Evolutionary conservation across 2,113 vertebrate species (phyloP).

Genomic region (Megaptera novaeangliae): DNA sequence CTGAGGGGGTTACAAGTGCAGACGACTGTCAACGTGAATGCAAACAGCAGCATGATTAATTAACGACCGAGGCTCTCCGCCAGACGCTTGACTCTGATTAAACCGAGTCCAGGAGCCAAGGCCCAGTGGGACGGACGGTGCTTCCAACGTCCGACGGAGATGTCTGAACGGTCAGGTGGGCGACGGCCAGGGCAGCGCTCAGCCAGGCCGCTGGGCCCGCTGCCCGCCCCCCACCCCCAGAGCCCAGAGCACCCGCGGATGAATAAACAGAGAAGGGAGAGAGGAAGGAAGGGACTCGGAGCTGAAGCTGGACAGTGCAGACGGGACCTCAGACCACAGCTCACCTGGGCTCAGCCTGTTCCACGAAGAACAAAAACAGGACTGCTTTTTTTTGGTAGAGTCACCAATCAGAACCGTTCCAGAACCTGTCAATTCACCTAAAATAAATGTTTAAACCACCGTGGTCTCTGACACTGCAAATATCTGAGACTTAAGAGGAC

Average conservation of each 20-base stretch:
- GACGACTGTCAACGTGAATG: slow-evolving; percentile 58
- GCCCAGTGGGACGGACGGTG: neutral
- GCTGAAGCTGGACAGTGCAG: neutral
- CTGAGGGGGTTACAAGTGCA: slow-evolving; percentile 55
- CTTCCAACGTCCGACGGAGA: accelerated
- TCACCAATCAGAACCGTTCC: neutral
- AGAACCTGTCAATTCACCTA: slow-evolving; percentile 27
- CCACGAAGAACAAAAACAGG: neutral
- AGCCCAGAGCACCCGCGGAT: neutral
- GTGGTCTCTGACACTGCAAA: neutral
- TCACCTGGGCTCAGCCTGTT: neutral
- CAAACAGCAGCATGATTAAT: slow-evolving; percentile 60
- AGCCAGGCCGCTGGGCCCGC: neutral
- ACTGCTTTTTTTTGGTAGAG: slow-evolving; percentile 1
- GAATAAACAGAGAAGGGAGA: no score
- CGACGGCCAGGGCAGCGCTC: neutral
- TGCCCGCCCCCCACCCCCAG: no score
- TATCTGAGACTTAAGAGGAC: neutral
- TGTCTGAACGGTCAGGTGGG: neutral
- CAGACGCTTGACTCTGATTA: slow-evolving; percentile 66
- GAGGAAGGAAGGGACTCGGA: neutral
- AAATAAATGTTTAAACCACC: neutral
- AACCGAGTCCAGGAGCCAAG: neutral
- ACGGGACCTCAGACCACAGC: neutral
- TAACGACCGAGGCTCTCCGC: slow-evolving; percentile 46